Base-by-base conservation (phyloP, 2,113 vertebrate genomes). In the Syngnathus floridae region DNA sequence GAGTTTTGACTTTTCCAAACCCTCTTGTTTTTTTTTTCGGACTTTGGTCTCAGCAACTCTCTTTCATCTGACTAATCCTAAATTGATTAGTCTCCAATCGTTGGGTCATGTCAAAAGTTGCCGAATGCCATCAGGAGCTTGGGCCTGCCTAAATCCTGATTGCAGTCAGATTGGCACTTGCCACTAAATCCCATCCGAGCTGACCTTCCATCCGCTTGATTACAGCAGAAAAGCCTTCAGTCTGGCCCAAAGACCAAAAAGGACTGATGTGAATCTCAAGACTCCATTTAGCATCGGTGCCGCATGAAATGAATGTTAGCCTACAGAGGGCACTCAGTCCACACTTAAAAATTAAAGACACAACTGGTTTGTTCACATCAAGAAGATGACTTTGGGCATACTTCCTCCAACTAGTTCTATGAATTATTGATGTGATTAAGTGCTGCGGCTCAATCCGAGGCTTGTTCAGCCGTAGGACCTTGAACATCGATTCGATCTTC, bases 171-270 rank as follows among this genome's bases (percentile, higher is more conserved):
- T 71, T 80, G 82, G 86, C 77, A 79, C 74, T 70, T 79, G 78
- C 77, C 81, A 66, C 58, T 67, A 86, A 88, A 88, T 79, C 85
- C 77, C 73, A 52, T 76, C 59, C 74, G 77, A 82, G 76, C 56
- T 26, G 76, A 66, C 74, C 63, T 64, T 80, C 70, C 77, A 84
- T 82, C 82, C 82, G 79, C 81, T 81, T 86, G 84, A 81, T 86
- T 82, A 82, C 77, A 77, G 67, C 37, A 67, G 71, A 52, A 84
- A 78, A 86, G 73, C 76, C 66, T 51, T 57, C 7, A 41, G 67
- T 61, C 16, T 55, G 67, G 69, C 60, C 60, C 16, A 8, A 43
- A 48, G 62, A 54, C 46, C 74, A 72, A 46, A 60, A 48, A 31
- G 66, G 43, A 66, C 68, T 2, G 54, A 40, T 17, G 65, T 72